phyloP scores from a whole-genome alignment of 2,797 vertebrate genomes.

The Poeciliopsis turneri region DNA sequence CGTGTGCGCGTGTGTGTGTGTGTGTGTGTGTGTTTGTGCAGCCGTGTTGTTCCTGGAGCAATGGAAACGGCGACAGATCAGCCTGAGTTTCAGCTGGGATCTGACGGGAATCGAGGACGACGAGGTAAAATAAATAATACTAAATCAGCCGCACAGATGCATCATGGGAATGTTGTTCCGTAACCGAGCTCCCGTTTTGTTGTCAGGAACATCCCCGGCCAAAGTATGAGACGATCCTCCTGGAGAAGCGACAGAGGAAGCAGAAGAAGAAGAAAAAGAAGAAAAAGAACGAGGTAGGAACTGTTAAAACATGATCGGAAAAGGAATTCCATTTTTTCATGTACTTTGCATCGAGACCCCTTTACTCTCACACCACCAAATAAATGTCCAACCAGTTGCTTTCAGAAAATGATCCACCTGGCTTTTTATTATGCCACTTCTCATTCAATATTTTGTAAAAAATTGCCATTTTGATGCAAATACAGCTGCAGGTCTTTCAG shows the following conservation, averaged over 20 bases:
- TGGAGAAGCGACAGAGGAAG: conserved; percentile 88
- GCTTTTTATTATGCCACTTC: background rate
- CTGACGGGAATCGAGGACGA: conserved; percentile 96
- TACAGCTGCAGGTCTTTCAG: background rate
- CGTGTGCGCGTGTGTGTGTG: background rate
- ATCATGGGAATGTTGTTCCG: background rate
- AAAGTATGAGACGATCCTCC: conserved; percentile 91
- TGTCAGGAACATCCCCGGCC: conserved; percentile 92
- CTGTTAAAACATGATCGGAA: background rate
- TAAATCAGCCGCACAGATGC: background rate
- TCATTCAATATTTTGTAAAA: background rate
- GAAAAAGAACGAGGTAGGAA: conserved; percentile 83
- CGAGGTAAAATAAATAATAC: conserved; percentile 80
- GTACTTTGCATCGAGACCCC: background rate
- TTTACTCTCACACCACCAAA: background rate
- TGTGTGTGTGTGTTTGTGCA: conserved; percentile 55
- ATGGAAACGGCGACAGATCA: conserved; percentile 97
- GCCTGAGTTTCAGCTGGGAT: conserved; percentile 94
- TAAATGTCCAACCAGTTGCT: background rate
- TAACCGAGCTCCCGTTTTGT: conserved; percentile 5
- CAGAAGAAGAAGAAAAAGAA: conserved; percentile 42
- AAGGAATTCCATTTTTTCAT: background rate
- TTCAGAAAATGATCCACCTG: background rate
- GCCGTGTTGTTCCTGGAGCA: conserved; percentile 95
- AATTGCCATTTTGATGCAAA: background rate